Evolutionary conservation across 1,140 invertebrate species (phyloP), one percentile per base, ranked within the genome.

Genomic region (Heliothis subflexa): DNA sequence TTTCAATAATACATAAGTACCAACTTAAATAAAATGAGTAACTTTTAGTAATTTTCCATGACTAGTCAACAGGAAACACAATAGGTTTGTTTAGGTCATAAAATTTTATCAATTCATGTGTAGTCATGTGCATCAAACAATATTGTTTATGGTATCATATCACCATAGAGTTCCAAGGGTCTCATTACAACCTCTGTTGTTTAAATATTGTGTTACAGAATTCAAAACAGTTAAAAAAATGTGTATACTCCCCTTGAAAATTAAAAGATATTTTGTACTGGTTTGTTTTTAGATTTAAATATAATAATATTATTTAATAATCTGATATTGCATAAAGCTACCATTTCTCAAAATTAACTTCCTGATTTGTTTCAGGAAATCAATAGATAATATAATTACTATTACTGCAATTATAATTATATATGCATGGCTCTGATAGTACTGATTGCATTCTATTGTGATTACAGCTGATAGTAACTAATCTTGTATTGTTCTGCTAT

Each of bases 361-460:
- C 5, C 4, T 47, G 10, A 18, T 18, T 64, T 45, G 16, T 45
- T 18, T 13, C 16, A 18, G 16, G 40, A 47, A 40, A 33, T 40
- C 14, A 62, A 40, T 10, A 62, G 14, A 40, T 11, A 9, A 9
- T 5, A 40, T 11, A 9, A 9, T 5, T 40, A 40, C 33, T 47
- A 47, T 21, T 66, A 66, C n/a, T 66, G 62, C 62, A 47, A 47
- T 33, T 47, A 47, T 66, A 61, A 61, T 66, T 66, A 66, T 13
- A 64, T 11, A 47, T 66, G 62, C 62, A 45, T 66, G 21, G 62
- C 40, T 21, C 40, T 66, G 62, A 21, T 47, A 47, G n/a, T 47
- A 16, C 18, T 70, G 47, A 52, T 70, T 52, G 47, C 40, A 13
- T 47, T 21, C 66, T 52, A 70, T 52, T 70, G 47, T 52, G 47